Percentiles rank a stretch among this genome's conserved stretches.
Evolutionary conservation across 2,888 invertebrate species (phyloP).

Genomic region (Apamea sordens): DNA sequence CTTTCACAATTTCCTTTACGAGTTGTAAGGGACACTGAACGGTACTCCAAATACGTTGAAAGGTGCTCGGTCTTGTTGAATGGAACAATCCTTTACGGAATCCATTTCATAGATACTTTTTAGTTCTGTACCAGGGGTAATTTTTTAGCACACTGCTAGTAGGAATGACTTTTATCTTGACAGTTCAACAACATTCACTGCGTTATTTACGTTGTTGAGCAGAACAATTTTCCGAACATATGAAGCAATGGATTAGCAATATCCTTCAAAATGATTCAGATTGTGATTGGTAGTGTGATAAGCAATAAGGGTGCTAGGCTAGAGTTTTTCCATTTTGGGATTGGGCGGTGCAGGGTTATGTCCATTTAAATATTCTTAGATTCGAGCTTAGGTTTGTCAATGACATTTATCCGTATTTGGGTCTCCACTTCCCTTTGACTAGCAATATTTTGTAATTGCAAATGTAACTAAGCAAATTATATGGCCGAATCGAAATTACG

Average conservation of each 20-base stretch:
- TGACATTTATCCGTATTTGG: constrained; percentile 46
- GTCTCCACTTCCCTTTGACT: constrained; percentile 34
- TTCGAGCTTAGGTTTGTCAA: constrained; percentile 8
- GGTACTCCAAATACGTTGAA: constrained; percentile 3
- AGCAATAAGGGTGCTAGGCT: background rate
- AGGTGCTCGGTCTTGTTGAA: constrained; percentile 28
- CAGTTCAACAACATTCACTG: background rate
- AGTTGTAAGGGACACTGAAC: constrained; percentile 23
- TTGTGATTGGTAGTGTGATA: background rate
- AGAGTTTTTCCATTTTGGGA: background rate
- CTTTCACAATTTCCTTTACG: constrained; percentile 34
- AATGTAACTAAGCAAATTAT: constrained; percentile 46
- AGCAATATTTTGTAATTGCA: constrained; percentile 51
- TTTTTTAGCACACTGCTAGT: too few species aligned
- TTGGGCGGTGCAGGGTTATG: too few species aligned
- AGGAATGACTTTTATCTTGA: too few species aligned
- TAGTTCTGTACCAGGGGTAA: background rate
- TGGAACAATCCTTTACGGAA: background rate
- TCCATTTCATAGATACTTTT: background rate
- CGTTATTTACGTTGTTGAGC: background rate
- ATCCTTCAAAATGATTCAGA: background rate
- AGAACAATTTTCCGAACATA: background rate
- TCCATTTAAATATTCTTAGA: background rate
- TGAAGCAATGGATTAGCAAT: background rate
- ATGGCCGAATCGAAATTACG: constrained; percentile 38